A percentile compares a stretch with the other conserved stretches of the same genome.
Evolutionary conservation across 2,888 invertebrate genomes (phyloP).

Genomic region (Orthosia gothica): DNA sequence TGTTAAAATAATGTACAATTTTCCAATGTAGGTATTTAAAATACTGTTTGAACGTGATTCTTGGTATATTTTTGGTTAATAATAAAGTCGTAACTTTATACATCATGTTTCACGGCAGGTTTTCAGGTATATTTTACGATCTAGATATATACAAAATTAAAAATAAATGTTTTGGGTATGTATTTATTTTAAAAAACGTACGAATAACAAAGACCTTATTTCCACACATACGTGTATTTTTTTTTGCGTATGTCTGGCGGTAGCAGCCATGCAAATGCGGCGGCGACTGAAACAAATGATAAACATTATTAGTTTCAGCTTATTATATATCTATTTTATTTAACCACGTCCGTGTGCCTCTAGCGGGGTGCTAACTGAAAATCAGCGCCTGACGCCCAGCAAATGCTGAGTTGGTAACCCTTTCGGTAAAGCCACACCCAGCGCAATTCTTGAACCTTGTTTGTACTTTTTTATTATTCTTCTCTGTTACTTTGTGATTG

Average conservation of each 20-base stretch:
- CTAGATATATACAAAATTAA: neutral
- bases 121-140: neutral
- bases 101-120: neutral
- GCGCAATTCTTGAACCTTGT: no score
- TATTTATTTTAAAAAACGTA: conserved; percentile 37
- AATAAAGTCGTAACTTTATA: neutral
- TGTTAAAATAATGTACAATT: neutral
- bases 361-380: no score
- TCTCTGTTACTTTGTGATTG: no score
- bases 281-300: conserved; percentile 64
- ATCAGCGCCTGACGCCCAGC: no score
- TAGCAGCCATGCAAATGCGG: conserved; percentile 60
- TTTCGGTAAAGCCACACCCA: no score
- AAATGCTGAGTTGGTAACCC: no score
- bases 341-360: no score
- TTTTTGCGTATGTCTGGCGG: conserved; percentile 69
- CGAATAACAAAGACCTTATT: conserved; percentile 1
- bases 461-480: no score
- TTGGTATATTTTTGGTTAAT: neutral
- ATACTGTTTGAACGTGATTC: neutral
- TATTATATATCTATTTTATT: no score
- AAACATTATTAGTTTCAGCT: neutral
- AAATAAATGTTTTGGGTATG: neutral
- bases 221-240: conserved; percentile 10
- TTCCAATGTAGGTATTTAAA: neutral